Conservation (phyloP, 1,140 invertebrate species). For the Carposina sasakii region DNA sequence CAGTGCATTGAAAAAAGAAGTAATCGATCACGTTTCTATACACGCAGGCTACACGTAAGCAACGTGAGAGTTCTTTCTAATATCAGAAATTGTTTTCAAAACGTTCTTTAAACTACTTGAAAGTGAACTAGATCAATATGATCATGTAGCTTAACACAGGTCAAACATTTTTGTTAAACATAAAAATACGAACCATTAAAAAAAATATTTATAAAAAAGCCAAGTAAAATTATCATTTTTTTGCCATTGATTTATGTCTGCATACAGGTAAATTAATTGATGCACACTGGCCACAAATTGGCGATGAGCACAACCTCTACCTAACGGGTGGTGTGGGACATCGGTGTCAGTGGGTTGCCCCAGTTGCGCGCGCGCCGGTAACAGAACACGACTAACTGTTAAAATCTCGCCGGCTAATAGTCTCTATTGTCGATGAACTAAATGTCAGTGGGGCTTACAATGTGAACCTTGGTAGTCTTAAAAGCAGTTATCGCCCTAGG, state of each 20-base stretch:
- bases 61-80: conserved; percentile 59
- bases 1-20: conserved; percentile 35
- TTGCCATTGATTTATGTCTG: too few relatives aligned
- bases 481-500: too few relatives aligned
- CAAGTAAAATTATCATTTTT: too few relatives aligned
- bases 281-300: too few relatives aligned
- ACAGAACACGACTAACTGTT: conserved; percentile 56
- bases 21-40: conserved; percentile 43
- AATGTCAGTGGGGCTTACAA: conserved; percentile 33
- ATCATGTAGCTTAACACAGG: too few relatives aligned
- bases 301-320: conserved; percentile 37
- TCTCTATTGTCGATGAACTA: conserved; percentile 26
- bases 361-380: conserved; percentile 50
- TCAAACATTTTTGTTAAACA: too few relatives aligned
- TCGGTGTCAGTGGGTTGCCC: conserved; percentile 59
- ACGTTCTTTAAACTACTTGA: too few relatives aligned
- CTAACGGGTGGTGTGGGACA: conserved; percentile 10
- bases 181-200: too few relatives aligned
- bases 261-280: too few relatives aligned
- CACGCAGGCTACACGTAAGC: conserved; percentile 35
- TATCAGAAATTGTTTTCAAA: conserved; percentile 47
- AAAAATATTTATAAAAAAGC: too few relatives aligned
- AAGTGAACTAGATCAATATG: too few relatives aligned
- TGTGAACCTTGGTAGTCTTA: too few relatives aligned
- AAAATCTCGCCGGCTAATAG: conserved; percentile 45